Base-by-base conservation (phyloP, 2,797 vertebrate species). In the Emys orbicularis region DNA sequence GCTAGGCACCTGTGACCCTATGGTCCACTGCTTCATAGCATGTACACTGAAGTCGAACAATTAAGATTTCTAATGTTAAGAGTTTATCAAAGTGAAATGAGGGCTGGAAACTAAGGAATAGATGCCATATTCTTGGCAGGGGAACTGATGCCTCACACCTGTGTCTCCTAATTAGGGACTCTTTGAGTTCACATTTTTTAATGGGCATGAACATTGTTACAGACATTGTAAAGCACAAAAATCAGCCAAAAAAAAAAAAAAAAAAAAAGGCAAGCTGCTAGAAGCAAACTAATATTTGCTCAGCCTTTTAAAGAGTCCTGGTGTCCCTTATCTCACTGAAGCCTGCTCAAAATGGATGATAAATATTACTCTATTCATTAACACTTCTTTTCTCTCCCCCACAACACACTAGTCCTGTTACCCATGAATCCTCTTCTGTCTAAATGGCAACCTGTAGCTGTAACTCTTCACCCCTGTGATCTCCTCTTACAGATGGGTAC, bases 171-270 rank as follows among this genome's bases (percentile, higher is more conserved):
- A 89, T 92, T 83, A 90, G 81, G 79, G 81, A 86, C 79, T 81
- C 49, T 37, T 54, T 2, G 37, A 92, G 54, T 61, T 93, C 87
- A 53, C 11, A 12, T 31, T 79, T 90, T 61, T 83, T 76, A 89
- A 93, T 37, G 37, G 44, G 44, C 52, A 83, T 23, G 79, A 91
- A 77, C 1, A 0, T 44, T 29, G 59, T 61, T 93, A 50, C 29
- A 88, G 86, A 41, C 90, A 93, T 88, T n/a, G 59, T 81, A 12
- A 68, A 81, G 81, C 94, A 83, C 49, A 84, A 90, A 94, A 80
- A 4, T 2, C 12, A 53, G 23, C 34, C 3, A 59, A 59, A 59
- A 59, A 59, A 57, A 12, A 25, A 25, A 25, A 56, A 9, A 56
- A 56, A 25, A n/a, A 61, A 56, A 74, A 34, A 31, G 47, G 47